Percentiles rank a stretch among this genome's conserved stretches.
Conservation (phyloP, 2,113 vertebrate species). For the Ctenomys sociabilis region DNA sequence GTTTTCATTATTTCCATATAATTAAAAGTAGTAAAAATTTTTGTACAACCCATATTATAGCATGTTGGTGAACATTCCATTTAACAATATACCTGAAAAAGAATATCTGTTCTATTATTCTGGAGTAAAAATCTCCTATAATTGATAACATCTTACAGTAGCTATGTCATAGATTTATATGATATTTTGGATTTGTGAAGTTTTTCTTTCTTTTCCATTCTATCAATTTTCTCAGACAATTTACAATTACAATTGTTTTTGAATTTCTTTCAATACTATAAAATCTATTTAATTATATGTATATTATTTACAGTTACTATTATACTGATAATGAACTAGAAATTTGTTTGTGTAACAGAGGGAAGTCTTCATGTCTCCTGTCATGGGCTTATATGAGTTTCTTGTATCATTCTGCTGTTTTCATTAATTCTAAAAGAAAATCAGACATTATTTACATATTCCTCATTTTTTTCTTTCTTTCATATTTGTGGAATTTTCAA, state of each 20-base stretch:
- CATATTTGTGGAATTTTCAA: neutral
- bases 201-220: neutral
- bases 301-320: neutral
- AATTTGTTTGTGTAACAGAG: neutral
- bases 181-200: neutral
- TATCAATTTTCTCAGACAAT: neutral
- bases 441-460: neutral
- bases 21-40: neutral
- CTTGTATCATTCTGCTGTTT: neutral
- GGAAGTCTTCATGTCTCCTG: neutral
- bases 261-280: neutral
- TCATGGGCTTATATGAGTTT: neutral
- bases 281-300: neutral
- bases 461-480: neutral
- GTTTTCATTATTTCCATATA: no score
- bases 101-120: neutral
- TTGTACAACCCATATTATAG: neutral
- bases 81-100: neutral
- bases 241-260: neutral
- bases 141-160: neutral
- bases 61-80: neutral
- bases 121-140: neutral
- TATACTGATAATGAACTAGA: neutral
- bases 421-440: neutral
- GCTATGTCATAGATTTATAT: neutral